These are phyloP conservation scores for Columbina picui DNA, from an alignment of 2,113 vertebrate genomes.

Conservation along the genomic window DNA sequence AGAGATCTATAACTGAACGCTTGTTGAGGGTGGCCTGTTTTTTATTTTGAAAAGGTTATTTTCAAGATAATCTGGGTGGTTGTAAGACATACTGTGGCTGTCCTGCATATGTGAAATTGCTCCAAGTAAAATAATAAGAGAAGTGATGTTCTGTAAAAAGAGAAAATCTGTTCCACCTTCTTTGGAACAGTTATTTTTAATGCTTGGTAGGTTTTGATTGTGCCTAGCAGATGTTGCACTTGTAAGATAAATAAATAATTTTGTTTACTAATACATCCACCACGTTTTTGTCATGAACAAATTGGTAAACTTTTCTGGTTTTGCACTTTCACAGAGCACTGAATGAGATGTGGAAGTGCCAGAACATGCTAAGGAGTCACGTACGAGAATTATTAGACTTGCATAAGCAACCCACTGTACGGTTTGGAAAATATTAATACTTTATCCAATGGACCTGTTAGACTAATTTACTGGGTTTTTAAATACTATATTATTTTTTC, in stretches of 20 bases:
- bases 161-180: background rate
- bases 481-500: background rate
- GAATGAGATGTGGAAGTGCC: slow-evolving; percentile 99
- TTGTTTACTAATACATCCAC: background rate
- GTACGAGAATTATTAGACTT: slow-evolving; percentile 95
- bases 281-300: background rate
- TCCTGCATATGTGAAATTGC: background rate
- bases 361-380: slow-evolving; percentile 96
- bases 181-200: background rate
- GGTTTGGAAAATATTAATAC: slow-evolving; percentile 52
- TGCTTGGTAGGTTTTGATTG: background rate
- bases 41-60: background rate
- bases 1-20: background rate
- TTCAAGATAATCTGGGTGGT: background rate
- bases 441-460: background rate
- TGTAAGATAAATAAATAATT: background rate
- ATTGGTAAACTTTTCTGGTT: background rate
- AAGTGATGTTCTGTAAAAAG: background rate
- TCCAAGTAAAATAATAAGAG: background rate
- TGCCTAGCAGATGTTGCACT: background rate
- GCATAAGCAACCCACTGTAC: slow-evolving; percentile 93
- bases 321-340: slow-evolving; percentile 82
- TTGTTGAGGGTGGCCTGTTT: background rate
- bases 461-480: background rate
- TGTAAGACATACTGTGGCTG: background rate